phyloP scores from a whole-genome alignment of 2,113 vertebrate genomes.

The Pituophis catenifer region DNA sequence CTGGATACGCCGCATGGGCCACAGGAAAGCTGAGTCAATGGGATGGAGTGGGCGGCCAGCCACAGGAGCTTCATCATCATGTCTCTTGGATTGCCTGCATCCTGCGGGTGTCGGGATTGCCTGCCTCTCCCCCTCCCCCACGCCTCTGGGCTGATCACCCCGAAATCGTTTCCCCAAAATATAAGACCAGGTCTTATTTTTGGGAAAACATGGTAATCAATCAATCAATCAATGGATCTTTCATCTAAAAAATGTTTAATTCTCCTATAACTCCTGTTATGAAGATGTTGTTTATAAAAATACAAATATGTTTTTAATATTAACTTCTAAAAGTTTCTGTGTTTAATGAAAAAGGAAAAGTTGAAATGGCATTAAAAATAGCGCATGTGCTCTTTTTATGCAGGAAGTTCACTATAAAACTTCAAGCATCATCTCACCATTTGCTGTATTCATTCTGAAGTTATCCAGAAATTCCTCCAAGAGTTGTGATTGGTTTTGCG shows the following conservation, averaged over 20 bases:
- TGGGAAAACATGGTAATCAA: background rate
- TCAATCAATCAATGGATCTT: background rate
- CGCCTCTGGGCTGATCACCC: too few relatives aligned
- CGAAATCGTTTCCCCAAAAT: too few relatives aligned
- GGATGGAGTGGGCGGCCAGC: too few relatives aligned
- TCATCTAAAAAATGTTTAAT: background rate
- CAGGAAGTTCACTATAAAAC: background rate
- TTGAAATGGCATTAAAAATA: slow-evolving; percentile 17
- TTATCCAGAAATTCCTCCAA: slow-evolving; percentile 79
- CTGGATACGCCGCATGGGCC: too few relatives aligned
- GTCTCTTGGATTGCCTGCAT: too few relatives aligned
- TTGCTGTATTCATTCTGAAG: slow-evolving; percentile 78
- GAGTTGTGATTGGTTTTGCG: slow-evolving; percentile 70
- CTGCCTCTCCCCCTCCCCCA: too few relatives aligned
- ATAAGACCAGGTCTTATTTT: too few relatives aligned
- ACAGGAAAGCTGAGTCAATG: too few relatives aligned
- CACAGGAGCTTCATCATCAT: too few relatives aligned
- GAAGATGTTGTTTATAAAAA: slow-evolving; percentile 8
- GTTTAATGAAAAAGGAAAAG: slow-evolving; percentile 20
- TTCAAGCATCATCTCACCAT: slow-evolving; percentile 71
- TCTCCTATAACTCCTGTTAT: background rate
- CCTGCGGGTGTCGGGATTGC: too few relatives aligned
- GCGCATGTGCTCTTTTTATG: slow-evolving; percentile 13
- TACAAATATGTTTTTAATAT: slow-evolving; percentile 6
- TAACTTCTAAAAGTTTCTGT: slow-evolving; percentile 22